Conservation (phyloP, 1,140 invertebrate genomes). For the Eurosta solidaginis region DNA sequence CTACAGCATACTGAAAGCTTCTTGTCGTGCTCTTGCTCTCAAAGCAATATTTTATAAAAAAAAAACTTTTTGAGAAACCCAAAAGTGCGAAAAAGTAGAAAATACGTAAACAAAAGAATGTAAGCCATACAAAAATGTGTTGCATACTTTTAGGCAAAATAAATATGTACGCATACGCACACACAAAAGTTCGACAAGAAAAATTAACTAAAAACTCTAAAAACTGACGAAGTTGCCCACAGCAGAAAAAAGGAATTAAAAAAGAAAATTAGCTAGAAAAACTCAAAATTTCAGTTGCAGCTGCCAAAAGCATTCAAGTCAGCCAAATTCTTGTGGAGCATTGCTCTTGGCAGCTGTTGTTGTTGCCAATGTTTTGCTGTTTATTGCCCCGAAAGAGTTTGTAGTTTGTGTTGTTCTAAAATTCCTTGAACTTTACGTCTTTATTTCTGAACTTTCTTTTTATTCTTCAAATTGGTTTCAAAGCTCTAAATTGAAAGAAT, state of each 20-base stretch:
- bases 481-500: not conserved
- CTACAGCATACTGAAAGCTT: too few species aligned
- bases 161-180: not conserved
- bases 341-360: not conserved
- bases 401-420: not conserved
- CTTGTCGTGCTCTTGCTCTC: too few species aligned
- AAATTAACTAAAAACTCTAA: slow-evolving; percentile 8
- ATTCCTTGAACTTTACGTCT: not conserved
- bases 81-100: not conserved
- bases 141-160: not conserved
- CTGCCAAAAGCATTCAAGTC: not conserved
- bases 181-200: not conserved
- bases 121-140: not conserved
- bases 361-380: not conserved
- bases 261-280: not conserved
- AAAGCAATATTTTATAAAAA: not conserved
- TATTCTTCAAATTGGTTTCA: not conserved
- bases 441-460: not conserved
- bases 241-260: not conserved
- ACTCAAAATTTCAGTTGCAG: not conserved
- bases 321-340: not conserved
- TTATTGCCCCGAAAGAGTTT: not conserved
- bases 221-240: not conserved
- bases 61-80: not conserved
- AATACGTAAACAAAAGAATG: not conserved